Conservation (phyloP, 2,797 vertebrate genomes). For the Florisuga fusca region DNA sequence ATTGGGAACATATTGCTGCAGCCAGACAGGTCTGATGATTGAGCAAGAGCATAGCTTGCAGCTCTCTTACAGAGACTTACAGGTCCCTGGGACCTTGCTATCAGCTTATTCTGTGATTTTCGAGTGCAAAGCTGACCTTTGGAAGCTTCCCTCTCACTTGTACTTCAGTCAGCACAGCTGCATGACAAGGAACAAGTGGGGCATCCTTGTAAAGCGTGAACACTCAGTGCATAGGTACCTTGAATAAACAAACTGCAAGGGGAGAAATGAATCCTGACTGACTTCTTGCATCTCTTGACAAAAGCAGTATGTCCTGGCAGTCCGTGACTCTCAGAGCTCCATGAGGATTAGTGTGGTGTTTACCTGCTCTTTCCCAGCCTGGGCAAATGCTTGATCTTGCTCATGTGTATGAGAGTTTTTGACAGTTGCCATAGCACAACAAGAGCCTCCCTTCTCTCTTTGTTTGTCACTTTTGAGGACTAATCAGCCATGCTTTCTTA, state of each 20-base stretch:
- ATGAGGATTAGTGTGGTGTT: conserved; percentile 26
- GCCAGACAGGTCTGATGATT: not conserved
- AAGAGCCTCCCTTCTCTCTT: not conserved
- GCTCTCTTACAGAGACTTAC: no score
- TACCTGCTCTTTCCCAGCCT: conserved; percentile 44
- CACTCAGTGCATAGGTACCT: not conserved
- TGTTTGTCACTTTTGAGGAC: not conserved
- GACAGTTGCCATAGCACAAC: conserved; percentile 16
- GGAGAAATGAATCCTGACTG: not conserved
- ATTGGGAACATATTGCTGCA: not conserved
- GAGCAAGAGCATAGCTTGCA: not conserved
- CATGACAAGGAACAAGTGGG: not conserved
- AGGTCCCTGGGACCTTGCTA: not conserved
- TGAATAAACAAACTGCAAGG: conserved; percentile 51
- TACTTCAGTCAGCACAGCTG: not conserved
- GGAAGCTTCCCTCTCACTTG: not conserved
- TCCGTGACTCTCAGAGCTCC: not conserved
- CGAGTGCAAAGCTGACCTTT: not conserved
- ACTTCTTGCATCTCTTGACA: not conserved
- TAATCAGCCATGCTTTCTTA: not conserved
- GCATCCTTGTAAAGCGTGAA: not conserved
- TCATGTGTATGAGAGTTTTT: not conserved
- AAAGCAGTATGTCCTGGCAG: conserved; percentile 3
- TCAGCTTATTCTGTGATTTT: not conserved
- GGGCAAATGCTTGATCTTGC: conserved; percentile 14